phyloP scores from a whole-genome alignment of 2,888 invertebrate species.

The Drosophila maculinotata region DNA sequence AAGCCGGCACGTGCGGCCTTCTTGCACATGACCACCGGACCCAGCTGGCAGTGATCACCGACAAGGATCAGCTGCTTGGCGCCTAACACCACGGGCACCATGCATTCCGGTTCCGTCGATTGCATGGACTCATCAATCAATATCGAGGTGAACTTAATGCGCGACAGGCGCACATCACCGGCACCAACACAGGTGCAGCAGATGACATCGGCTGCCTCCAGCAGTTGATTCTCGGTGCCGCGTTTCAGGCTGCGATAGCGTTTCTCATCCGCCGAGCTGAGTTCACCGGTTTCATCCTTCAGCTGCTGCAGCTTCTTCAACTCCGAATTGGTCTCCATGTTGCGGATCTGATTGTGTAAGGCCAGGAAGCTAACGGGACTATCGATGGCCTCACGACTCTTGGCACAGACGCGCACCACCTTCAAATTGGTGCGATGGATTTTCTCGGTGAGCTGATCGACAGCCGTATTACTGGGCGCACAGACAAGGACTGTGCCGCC shows the following conservation, averaged over 20 bases:
- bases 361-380: slow-evolving; percentile 98
- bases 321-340: slow-evolving; percentile 96
- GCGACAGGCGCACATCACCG: slow-evolving; percentile 96
- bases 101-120: slow-evolving; percentile 98
- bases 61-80: slow-evolving; percentile 98
- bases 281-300: slow-evolving; percentile 99
- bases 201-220: slow-evolving; percentile 99
- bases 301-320: slow-evolving; percentile 97
- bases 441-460: slow-evolving; percentile 99
- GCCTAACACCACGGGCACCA: slow-evolving; percentile 99
- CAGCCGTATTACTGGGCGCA: slow-evolving; percentile 99
- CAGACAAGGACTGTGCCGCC: slow-evolving; percentile 98
- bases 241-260: slow-evolving; percentile 96
- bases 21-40: slow-evolving; percentile 99
- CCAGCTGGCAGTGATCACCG: slow-evolving; percentile 99
- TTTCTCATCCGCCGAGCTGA: slow-evolving; percentile 97
- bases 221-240: slow-evolving; percentile 94
- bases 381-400: slow-evolving; percentile 98
- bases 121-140: slow-evolving; percentile 99
- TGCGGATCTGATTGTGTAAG: slow-evolving; percentile 98
- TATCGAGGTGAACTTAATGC: slow-evolving; percentile 97
- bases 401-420: slow-evolving; percentile 96
- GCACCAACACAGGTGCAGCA: slow-evolving; percentile 99
- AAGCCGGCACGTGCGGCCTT: slow-evolving; percentile 98
- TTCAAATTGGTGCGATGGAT: slow-evolving; percentile 98